Evolutionary conservation across 1,140 invertebrate species (phyloP), one percentile per base, ranked within the genome.

Genomic region (Rhagoletis pomonella): DNA sequence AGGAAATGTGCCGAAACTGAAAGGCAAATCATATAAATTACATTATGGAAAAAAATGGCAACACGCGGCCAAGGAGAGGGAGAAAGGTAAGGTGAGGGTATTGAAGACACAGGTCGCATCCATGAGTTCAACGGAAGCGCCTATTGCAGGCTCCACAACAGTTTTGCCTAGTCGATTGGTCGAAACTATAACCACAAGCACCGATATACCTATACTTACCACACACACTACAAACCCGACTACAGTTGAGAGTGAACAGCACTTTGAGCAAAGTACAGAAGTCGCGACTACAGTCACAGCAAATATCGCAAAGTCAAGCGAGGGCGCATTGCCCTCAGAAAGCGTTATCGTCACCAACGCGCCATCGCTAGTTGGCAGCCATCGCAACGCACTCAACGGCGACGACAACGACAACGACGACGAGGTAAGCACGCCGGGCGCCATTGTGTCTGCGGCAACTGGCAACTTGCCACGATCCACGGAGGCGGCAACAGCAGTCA

Each of bases 21-120:
- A 87, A 39, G 65, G 86, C 4, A 86, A 86, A 86, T 67, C 85
- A 7, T 12, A 62, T n/a, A 86, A 64, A 86, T 17, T 47, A 19
- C 62, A 67, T 17, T 55, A 67, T 10, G 47, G 19, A 19, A 86
- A 86, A 44, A 86, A 86, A 42, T 55, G 85, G 47, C 60, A 86
- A 19, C 19, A 65, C 47, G n/a, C 60, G 39, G 39, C 17, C 7
- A 86, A 86, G 19, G 85, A 19, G 29, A 44, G 47, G 7, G 44
- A 64, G 42, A 69, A 29, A n/a, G 44, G 62, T 7, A 60, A 67
- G 29, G 62, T 55, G 19, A 86, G 42, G 9, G 50, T 55, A 4
- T 55, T 9, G 9, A 55, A 39, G 64, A 0, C 0, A 12, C 29
- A 67, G 17, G 67, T 1, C 86, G 69, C 10, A 12, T 14, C 10